These are phyloP conservation scores for Pachliopta kotzebuea DNA, from an alignment of 2,888 invertebrate species.

Conservation along the genomic window DNA sequence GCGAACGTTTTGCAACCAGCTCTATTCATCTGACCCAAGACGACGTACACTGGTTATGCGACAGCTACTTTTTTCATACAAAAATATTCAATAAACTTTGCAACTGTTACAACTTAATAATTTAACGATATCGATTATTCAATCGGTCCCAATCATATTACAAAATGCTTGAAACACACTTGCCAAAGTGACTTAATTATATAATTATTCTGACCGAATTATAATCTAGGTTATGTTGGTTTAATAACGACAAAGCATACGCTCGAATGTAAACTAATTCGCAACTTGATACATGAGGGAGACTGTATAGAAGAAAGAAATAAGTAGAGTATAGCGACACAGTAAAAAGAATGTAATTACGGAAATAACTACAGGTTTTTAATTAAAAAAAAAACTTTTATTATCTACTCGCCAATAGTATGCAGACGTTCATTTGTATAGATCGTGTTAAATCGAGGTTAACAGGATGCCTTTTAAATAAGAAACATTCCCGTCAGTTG, in stretches of 20 bases:
- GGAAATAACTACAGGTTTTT: not conserved
- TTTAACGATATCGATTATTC: conserved; percentile 33
- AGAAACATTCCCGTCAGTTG: conserved; percentile 32
- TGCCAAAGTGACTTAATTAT: conserved; percentile 45
- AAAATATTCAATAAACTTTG: not conserved
- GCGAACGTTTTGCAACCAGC: conserved; percentile 21
- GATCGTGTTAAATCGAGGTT: conserved; percentile 54
- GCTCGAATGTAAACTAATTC: not conserved
- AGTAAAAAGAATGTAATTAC: not conserved
- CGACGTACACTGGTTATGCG: not conserved
- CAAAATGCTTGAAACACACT: conserved; percentile 38
- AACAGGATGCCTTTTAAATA: conserved; percentile 42
- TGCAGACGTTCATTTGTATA: no score
- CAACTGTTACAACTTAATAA: not conserved
- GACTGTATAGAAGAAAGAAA: no score
- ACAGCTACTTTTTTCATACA: not conserved
- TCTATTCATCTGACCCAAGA: conserved; percentile 11
- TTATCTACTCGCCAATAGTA: conserved; percentile 38
- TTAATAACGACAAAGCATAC: not conserved
- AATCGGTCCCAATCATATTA: conserved; percentile 37
- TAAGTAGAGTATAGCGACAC: not conserved
- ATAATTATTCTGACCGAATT: conserved; percentile 39
- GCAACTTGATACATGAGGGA: not conserved
- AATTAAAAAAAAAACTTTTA: conserved; percentile 54
- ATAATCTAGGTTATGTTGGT: conserved; percentile 39